Evolutionary conservation across 1,140 invertebrate species (phyloP), one percentile per base, ranked within the genome.

Genomic region (Battus philenor): DNA sequence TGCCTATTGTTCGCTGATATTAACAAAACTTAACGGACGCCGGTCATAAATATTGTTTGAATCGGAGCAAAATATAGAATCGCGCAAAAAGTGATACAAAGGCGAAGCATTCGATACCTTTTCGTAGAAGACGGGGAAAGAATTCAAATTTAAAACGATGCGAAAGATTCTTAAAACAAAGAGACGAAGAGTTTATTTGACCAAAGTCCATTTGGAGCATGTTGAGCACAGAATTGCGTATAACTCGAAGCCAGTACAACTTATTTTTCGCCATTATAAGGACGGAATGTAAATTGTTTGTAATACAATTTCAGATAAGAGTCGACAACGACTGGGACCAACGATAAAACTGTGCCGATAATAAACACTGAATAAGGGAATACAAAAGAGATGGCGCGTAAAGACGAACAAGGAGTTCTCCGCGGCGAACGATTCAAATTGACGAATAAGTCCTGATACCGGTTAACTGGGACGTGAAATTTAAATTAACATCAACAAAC

Each of bases 41-140:
- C 39, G 47, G 52, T 71, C 74, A 73, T 82, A 81, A 81, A 82
- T 82, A 82, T 79, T 78, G 65, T 64, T 58, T 49, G 59, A 73
- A 68, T 72, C 52, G 55, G 48, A 70, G 72, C 69, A 70, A 72
- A 68, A 68, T 78, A 71, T 53, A 57, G 59, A 57, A 68, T 78
- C 53, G 53, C 62, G 59, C 75, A 82, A 82, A 82, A 85, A 85
- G 78, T 79, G 71, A 81, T 81, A 85, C 78, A 85, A 85, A 85
- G 78, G 78, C 76, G 76, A 82, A 75, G 75, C 66, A 79, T 82
- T 68, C 76, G 78, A 79, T 81, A 74, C 69, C 76, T 79, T 79
- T 85, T 85, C 81, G 69, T 74, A 81, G 78, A 85, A 85, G 59
- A 74, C 74, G 59, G 66, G 62, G 56, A 77, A 82, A 81, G 78